Percentiles rank a stretch among this genome's conserved stretches.
Evolutionary conservation across 2,888 invertebrate genomes (phyloP).

Genomic region (Thymelicus sylvestris): DNA sequence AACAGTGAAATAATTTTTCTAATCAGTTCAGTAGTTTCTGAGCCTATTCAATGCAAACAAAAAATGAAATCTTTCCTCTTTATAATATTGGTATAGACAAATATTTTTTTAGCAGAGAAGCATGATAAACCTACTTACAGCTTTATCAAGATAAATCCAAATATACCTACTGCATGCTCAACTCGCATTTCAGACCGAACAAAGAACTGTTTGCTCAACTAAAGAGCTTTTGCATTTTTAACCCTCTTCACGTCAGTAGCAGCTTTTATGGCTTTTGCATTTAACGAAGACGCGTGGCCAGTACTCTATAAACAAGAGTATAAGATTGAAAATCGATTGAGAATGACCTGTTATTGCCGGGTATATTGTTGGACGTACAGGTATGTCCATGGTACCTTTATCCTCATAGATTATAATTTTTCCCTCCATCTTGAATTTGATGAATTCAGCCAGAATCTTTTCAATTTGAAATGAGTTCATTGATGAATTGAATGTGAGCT

Average conservation of each 20-base stretch:
- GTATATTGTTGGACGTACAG: conserved; percentile 38
- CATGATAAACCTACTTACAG: neutral
- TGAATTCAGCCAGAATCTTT: conserved; percentile 52
- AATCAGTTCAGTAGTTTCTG: too few species aligned
- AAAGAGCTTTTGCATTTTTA: conserved; percentile 81
- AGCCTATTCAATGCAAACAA: too few species aligned
- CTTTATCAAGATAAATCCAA: conserved; percentile 24
- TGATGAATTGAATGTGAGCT: conserved; percentile 8
- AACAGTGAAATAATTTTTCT: too few species aligned
- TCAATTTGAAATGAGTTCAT: conserved; percentile 46
- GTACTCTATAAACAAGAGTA: neutral
- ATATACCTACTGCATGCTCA: conserved; percentile 29
- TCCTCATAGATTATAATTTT: conserved; percentile 52
- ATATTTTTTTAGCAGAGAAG: neutral
- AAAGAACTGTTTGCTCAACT: conserved; percentile 76
- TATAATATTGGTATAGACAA: neutral
- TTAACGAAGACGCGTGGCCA: conserved; percentile 11
- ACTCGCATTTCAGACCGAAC: conserved; percentile 48
- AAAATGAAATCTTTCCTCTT: too few species aligned
- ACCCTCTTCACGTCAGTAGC: conserved; percentile 52
- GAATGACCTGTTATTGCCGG: neutral
- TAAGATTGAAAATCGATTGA: conserved; percentile 17
- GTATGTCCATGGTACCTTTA: conserved; percentile 45
- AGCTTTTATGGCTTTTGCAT: conserved; percentile 43
- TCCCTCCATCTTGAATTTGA: conserved; percentile 52